Evolutionary conservation across 2,797 vertebrate species (phyloP), one percentile per base, ranked within the genome.

Genomic region (Sternarchorhynchus goeldii): DNA sequence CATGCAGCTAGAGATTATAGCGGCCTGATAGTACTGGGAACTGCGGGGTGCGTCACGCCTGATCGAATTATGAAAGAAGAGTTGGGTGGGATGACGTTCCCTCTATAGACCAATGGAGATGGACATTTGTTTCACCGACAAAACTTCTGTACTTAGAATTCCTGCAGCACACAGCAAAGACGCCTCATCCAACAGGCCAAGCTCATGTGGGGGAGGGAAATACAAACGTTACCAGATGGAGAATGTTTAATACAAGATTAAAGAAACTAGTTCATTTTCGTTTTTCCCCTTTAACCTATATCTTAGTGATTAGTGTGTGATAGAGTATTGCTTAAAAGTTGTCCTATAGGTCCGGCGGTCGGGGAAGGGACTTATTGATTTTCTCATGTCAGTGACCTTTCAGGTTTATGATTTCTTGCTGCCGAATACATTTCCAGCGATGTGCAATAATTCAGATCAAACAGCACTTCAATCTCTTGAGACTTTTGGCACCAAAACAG

Each of bases 221-320:
- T 63, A 74, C 65, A 41, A 76, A 79, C 75, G 70, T 32, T 68
- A 41, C 76, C 84, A 85, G 82, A 85, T 83, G 84, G 84, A 77
- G 74, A 62, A 62, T 62, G 58, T 80, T 85, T 79, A 82, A 85
- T 85, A 83, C 83, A 79, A 81, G 80, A 85, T 83, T 79, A 83
- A 81, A 81, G 74, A 74, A 68, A 16, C 20, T 62, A 63, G 39
- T 79, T 55, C 25, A 57, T 66, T 69, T 72, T 65, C 53, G 57
- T 63, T 60, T 75, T 36, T 50, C 60, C 25, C 25, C 67, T 76
- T 76, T 76, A 66, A 80, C 66, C 73, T 67, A 25, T 50, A 76
- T 73, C 59, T 50, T 31, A 12, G 25, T 45, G 56, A 58, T 25
- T 58, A 57, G 66, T 8, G 16, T 14, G 59, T 50, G 14, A n/a